Conservation (phyloP, 1,140 invertebrate genomes). For the Xylocopa sonorina region DNA sequence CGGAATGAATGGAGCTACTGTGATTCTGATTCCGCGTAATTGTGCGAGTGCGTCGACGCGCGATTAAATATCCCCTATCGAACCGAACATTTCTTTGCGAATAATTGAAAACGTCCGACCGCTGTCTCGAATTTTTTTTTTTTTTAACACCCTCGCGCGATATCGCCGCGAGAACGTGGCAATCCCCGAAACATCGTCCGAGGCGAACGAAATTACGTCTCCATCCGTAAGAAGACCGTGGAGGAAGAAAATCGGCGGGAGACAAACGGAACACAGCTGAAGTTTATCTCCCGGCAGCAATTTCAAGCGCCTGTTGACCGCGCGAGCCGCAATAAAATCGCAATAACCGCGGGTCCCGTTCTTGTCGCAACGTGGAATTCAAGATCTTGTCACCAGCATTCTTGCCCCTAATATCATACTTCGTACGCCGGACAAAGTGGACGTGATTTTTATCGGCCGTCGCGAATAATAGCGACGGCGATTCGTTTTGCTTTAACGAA, state of each 20-base stretch:
- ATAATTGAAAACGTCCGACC: too few species aligned
- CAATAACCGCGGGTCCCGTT: conserved; percentile 24
- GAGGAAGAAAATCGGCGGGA: conserved; percentile 4
- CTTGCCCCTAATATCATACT: conserved; percentile 28
- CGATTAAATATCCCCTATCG: conserved; percentile 49
- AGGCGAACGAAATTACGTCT: neutral
- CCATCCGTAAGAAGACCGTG: neutral
- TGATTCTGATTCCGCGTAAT: conserved; percentile 49
- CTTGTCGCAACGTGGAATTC: conserved; percentile 13
- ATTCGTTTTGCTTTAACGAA: conserved; percentile 33
- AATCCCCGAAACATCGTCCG: too few species aligned
- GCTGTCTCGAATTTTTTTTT: too few species aligned
- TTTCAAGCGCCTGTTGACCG: neutral
- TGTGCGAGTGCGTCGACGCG: conserved; percentile 31
- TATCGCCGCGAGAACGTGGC: too few species aligned
- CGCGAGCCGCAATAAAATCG: conserved; percentile 34
- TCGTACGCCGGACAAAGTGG: neutral
- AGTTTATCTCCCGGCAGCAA: neutral
- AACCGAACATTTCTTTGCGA: neutral
- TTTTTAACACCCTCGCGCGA: too few species aligned
- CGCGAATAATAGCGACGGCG: conserved; percentile 3
- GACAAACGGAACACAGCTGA: neutral
- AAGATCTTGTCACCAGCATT: conserved; percentile 30
- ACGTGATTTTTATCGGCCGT: conserved; percentile 9
- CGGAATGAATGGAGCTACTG: conserved; percentile 70